Evolutionary conservation across 92 coral and sea anemone species (phyloP).

Genomic region (Palythoa grandiflora): DNA sequence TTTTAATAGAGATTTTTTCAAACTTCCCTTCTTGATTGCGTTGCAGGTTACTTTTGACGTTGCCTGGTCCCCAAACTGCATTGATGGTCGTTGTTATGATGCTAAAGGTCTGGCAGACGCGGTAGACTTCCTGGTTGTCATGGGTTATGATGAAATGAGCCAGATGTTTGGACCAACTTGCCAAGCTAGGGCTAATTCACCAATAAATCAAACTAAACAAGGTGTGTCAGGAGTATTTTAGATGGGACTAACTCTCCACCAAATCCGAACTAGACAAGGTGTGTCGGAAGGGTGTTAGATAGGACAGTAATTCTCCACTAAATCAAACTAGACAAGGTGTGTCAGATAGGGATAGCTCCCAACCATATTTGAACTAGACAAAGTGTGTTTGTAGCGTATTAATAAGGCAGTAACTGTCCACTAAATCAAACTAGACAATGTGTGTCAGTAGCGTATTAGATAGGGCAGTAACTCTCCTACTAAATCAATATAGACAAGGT

Average conservation of each 20-base stretch:
- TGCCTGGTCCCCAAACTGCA: conserved; percentile 98
- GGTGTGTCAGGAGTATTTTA: conserved; percentile 55
- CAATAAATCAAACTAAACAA: conserved; percentile 80
- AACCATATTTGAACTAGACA: too few relatives aligned
- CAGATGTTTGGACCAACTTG: conserved; percentile 90
- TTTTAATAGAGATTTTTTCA: neutral
- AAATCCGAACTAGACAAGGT: too few relatives aligned
- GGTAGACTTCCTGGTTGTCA: conserved; percentile 90
- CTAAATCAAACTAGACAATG: too few relatives aligned
- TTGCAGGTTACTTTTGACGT: conserved; percentile 95
- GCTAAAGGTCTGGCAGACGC: conserved; percentile 83
- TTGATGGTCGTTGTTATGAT: conserved; percentile 97
- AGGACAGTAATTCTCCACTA: too few relatives aligned
- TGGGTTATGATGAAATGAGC: conserved; percentile 98
- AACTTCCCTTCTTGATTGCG: neutral
- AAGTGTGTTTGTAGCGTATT: too few relatives aligned
- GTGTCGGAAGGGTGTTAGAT: too few relatives aligned
- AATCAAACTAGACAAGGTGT: too few relatives aligned
- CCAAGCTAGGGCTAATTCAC: conserved; percentile 92
- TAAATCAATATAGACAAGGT: too few relatives aligned
- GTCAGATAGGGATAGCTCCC: too few relatives aligned
- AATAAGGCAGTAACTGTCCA: too few relatives aligned
- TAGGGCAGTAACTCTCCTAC: too few relatives aligned
- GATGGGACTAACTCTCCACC: neutral
- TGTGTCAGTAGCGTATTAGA: too few relatives aligned